A percentile compares a stretch with the other conserved stretches of the same genome.
These are phyloP conservation scores for Scaptomyza cyrtandrae DNA, from an alignment of 2,888 invertebrate genomes.

Conservation along the genomic window DNA sequence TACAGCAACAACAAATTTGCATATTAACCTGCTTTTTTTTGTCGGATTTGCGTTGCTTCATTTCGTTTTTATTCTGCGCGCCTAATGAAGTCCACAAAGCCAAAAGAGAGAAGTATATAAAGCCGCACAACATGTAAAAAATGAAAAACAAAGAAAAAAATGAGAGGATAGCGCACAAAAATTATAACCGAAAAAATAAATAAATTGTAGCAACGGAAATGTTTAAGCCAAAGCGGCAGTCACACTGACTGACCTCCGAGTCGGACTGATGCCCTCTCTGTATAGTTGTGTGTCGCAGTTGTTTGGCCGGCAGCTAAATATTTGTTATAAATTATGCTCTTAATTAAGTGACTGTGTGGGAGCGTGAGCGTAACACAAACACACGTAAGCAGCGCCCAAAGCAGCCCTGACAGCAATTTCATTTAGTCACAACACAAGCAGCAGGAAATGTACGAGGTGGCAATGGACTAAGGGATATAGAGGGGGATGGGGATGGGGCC, in stretches of 20 bases:
- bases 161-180: conserved; percentile 19
- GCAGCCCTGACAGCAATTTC: conserved; percentile 36
- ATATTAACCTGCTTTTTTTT: conserved; percentile 59
- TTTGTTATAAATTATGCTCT: conserved; percentile 76
- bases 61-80: conserved; percentile 54
- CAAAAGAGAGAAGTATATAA: conserved; percentile 29
- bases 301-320: conserved; percentile 66
- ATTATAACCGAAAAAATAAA: conserved; percentile 9
- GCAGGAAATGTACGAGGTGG: neutral
- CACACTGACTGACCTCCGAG: conserved; percentile 9
- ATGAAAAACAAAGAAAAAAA: neutral
- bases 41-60: conserved; percentile 31
- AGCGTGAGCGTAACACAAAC: conserved; percentile 40
- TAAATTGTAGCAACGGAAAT: conserved; percentile 56
- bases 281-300: conserved; percentile 49
- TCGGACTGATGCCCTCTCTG: conserved; percentile 15
- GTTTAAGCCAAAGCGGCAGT: conserved; percentile 36
- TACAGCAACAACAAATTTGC: conserved; percentile 64
- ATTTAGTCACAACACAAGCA: conserved; percentile 43
- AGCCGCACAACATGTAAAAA: neutral
- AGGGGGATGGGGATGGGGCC: conserved; percentile 1
- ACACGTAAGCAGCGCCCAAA: conserved; percentile 31
- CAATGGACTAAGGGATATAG: neutral
- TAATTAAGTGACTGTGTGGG: conserved; percentile 71
- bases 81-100: conserved; percentile 70